Conservation (phyloP, 2,113 vertebrate genomes). For the Sinocyclocheilus maitianheensis region DNA sequence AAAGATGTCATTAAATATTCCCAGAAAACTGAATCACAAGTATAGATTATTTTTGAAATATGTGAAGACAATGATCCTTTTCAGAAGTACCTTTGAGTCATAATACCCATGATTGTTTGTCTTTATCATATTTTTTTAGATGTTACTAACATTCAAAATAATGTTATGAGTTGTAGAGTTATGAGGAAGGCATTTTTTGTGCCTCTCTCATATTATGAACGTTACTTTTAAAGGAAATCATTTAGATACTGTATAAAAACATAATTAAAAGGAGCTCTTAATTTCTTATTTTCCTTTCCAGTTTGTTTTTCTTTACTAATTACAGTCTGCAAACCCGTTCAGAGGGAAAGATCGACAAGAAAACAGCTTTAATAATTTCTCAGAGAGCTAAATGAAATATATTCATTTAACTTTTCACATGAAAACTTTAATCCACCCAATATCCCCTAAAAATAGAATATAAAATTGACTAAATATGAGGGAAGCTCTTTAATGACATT, state of each 20-base stretch:
- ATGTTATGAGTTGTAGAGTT: background rate
- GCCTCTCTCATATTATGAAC: too few relatives aligned
- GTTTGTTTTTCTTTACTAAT: conserved; percentile 5
- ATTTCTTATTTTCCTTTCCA: background rate
- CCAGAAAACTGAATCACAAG: background rate
- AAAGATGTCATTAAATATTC: conserved; percentile 45
- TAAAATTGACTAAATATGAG: conserved; percentile 71
- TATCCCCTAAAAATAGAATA: conserved; percentile 71
- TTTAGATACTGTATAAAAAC: background rate
- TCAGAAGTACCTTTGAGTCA: background rate
- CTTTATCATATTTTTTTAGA: background rate
- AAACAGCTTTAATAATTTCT: conserved; percentile 32
- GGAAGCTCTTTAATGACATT: conserved; percentile 69
- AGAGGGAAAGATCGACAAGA: conserved; percentile 14
- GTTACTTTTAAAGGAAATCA: too few relatives aligned
- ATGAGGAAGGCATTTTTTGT: background rate
- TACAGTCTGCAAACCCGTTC: background rate
- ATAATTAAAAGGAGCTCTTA: background rate
- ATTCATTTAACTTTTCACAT: conserved; percentile 67
- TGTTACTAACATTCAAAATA: background rate
- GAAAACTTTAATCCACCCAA: conserved; percentile 69
- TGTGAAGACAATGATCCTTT: background rate
- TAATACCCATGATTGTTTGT: background rate
- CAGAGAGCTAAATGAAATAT: conserved; percentile 53
- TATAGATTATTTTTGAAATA: background rate